Conservation (phyloP, 2,113 vertebrate species). For the Phasianus colchicus region DNA sequence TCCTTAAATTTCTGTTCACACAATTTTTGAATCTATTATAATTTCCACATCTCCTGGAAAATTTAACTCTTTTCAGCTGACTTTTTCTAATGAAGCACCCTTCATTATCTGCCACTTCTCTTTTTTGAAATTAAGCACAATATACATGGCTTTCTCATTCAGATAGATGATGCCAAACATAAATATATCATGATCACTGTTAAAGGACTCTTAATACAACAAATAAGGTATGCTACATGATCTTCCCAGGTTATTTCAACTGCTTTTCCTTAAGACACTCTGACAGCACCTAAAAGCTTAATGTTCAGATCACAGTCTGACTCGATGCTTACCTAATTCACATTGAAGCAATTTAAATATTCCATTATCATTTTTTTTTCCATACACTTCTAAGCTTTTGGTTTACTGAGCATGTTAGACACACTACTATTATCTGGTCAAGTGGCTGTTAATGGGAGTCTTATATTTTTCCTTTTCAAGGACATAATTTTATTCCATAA, state of each 20-base stretch:
- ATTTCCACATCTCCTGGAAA: neutral
- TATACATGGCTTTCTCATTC: neutral
- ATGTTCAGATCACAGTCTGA: neutral
- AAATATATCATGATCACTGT: neutral
- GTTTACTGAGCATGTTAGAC: neutral
- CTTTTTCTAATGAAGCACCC: neutral
- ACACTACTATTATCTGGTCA: neutral
- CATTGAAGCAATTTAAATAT: neutral
- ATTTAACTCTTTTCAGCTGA: neutral
- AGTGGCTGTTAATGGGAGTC: accelerated
- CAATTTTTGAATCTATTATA: neutral
- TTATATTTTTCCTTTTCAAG: neutral
- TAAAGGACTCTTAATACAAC: neutral
- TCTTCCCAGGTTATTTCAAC: neutral
- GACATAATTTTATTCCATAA: neutral
- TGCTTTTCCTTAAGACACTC: neutral
- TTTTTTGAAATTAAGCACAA: neutral
- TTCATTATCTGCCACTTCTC: neutral
- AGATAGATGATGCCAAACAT: accelerated
- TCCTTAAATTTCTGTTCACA: neutral
- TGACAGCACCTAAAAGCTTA: neutral
- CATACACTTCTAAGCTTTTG: neutral
- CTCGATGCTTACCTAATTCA: neutral
- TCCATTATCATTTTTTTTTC: accelerated
- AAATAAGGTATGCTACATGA: neutral